Percentiles rank a stretch among this genome's conserved stretches.
These are phyloP conservation scores for Adela reaumurella DNA, from an alignment of 2,888 invertebrate genomes.

Conservation along the genomic window DNA sequence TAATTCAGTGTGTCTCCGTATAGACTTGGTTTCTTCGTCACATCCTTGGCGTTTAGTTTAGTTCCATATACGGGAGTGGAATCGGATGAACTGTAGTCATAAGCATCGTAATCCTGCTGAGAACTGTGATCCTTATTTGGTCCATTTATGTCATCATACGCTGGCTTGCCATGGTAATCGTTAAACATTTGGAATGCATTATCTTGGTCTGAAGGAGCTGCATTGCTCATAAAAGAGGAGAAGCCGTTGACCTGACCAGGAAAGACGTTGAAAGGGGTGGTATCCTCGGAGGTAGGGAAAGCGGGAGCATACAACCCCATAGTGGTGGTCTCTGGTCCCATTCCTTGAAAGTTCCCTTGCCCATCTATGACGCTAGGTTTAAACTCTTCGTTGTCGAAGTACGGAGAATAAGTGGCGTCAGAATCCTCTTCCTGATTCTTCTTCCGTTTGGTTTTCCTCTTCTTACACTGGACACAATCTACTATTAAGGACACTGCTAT, in stretches of 20 bases:
- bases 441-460: conserved; percentile 29
- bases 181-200: neutral
- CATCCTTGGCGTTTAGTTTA: neutral
- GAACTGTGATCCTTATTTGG: neutral
- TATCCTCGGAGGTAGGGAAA: conserved; percentile 35
- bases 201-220: neutral
- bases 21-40: neutral
- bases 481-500: neutral
- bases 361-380: neutral
- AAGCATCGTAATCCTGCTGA: neutral
- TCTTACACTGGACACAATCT: conserved; percentile 19
- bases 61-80: neutral
- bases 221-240: neutral
- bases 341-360: neutral
- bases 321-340: conserved; percentile 25
- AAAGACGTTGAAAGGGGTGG: conserved; percentile 19
- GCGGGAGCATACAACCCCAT: conserved; percentile 38
- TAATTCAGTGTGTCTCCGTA: conserved; percentile 9
- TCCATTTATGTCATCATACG: neutral
- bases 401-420: conserved; percentile 42
- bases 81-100: neutral
- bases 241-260: neutral
- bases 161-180: neutral
- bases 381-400: conserved; percentile 23
- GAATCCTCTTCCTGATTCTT: conserved; percentile 21